phyloP scores from a whole-genome alignment of 1,140 invertebrate species.

The Eriosoma lanigerum region DNA sequence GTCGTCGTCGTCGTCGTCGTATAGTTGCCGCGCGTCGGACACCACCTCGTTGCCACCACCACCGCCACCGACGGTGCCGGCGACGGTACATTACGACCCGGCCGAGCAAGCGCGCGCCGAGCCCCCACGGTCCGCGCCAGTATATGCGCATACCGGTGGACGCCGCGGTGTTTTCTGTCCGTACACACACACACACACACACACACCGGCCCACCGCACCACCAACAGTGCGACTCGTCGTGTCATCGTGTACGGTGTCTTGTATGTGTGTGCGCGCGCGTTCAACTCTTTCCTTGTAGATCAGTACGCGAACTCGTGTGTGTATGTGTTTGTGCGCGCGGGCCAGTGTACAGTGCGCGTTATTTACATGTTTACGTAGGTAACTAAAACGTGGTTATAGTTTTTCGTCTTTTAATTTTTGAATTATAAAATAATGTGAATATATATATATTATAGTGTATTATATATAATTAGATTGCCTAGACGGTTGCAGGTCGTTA shows the following conservation, averaged over 20 bases:
- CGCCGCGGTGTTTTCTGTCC: not conserved
- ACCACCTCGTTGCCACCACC: not conserved
- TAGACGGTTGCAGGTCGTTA: not conserved
- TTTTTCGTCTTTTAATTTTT: no score
- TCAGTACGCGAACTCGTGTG: not conserved
- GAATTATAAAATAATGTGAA: no score
- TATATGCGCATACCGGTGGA: not conserved
- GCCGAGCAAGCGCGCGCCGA: not conserved
- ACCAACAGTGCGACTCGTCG: conserved; percentile 33
- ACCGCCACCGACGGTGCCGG: not conserved
- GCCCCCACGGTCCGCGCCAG: not conserved
- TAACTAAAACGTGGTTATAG: no score
- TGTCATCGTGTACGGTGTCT: conserved; percentile 14
- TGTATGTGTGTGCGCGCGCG: not conserved
- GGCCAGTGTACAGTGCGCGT: not conserved
- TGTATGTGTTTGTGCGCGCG: not conserved
- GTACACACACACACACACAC: no score
- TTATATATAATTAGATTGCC: no score
- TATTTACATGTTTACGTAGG: no score
- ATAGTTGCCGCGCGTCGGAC: not conserved
- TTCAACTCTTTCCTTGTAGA: not conserved
- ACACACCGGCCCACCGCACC: not conserved
- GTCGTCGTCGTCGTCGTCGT: not conserved
- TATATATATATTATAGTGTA: no score
- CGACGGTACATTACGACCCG: not conserved